Evolutionary conservation across 2,888 invertebrate genomes (phyloP), one percentile per base, ranked within the genome.

Genomic region (Catocala nupta): DNA sequence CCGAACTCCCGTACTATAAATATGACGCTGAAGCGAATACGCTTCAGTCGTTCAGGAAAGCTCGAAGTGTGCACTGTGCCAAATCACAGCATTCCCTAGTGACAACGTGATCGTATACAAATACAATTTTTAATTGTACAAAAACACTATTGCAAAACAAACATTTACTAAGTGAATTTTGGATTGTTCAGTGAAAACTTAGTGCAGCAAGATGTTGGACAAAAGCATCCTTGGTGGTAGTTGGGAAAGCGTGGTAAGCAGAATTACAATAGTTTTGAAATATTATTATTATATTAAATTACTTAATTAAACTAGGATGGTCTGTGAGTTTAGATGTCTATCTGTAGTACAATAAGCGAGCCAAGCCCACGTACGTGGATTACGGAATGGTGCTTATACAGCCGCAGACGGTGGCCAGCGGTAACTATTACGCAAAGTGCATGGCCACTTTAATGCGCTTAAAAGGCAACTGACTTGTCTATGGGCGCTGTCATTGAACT

Each of bases 181-280:
- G 85, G 83, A 81, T 75, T 81, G 71, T 74, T 68, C 65, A 65
- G 77, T 77, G 77, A 56, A 43, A 73, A 67, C 73, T 69, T 57
- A 78, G 76, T 80, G 75, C 65, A 58, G 13, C 75, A 88, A 82
- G 48, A 94, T 93, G 93, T 88, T 94, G 93, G 94, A 94, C 88
- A 92, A 90, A 81, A 86, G 88, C 55, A 84, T 90, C 68, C 68
- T 93, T 71, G 93, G 94, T 68, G 92, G 91, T 81, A 94, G 94
- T 85, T 93, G 92, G 94, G 94, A 94, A 81, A 94, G 93, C 79
- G 92, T 94, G 88, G 93, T 94, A 86, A 90, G 94, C 92, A 54
- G 39, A 43, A 56, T 51, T 73, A 48, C 45, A 56, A 61, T 39
- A 39, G 9, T 39, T 9, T 1, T 39, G 1, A 39, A 39, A 39